Conservation (phyloP, 2,113 vertebrate genomes). For the Calypte anna region DNA sequence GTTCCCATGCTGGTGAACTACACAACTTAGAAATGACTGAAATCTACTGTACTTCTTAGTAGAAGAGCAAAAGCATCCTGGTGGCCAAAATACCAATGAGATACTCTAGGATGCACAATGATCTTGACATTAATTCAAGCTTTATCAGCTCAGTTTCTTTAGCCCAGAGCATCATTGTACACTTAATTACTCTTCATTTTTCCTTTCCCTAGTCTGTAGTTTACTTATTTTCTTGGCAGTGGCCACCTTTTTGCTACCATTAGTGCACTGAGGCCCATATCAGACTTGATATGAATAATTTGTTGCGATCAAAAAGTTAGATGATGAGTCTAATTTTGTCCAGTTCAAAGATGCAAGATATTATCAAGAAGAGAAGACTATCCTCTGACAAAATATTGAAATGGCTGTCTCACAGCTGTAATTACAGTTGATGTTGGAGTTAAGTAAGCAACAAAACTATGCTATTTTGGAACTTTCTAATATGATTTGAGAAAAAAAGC, state of each 20-base stretch:
- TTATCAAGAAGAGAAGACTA: not conserved
- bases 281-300: not conserved
- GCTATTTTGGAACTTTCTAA: not conserved
- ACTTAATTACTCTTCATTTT: not conserved
- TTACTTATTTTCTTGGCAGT: not conserved
- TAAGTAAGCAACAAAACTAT: not conserved
- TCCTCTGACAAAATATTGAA: conserved; percentile 33
- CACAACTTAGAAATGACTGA: not conserved
- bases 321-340: not conserved
- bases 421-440: not conserved
- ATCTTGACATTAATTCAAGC: not conserved
- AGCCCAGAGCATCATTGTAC: not conserved
- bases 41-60: not conserved
- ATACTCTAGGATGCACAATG: not conserved
- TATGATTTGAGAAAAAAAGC: not conserved
- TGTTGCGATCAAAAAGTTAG: not conserved
- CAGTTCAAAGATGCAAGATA: not conserved
- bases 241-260: not conserved
- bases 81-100: not conserved
- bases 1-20: not conserved
- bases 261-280: not conserved
- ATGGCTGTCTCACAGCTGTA: not conserved
- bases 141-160: not conserved
- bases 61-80: not conserved
- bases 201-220: not conserved